These are phyloP conservation scores for Sebastes kiyomatsui DNA, from an alignment of 2,797 vertebrate species.

Conservation along the genomic window DNA sequence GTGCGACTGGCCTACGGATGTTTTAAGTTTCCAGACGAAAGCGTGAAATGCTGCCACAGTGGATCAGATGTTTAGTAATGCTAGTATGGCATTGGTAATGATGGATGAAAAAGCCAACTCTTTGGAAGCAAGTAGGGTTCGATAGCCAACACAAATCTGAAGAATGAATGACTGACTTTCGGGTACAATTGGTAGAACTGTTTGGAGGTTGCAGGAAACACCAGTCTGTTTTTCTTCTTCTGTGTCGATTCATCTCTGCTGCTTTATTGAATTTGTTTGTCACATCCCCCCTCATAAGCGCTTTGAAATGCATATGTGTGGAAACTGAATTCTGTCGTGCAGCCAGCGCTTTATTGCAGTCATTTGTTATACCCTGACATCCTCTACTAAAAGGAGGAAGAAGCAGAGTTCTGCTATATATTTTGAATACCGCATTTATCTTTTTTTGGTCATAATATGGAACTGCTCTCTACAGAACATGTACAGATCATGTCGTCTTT, in stretches of 20 bases:
- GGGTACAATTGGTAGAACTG: not conserved
- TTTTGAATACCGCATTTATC: not conserved
- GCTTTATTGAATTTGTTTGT: slow-evolving; percentile 32
- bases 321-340: slow-evolving; percentile 34
- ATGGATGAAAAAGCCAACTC: not conserved
- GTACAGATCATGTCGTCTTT: not conserved
- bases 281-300: slow-evolving; percentile 7
- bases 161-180: not conserved
- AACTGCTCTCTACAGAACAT: not conserved
- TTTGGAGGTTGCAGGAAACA: not conserved
- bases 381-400: not conserved
- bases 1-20: slow-evolving; percentile 2
- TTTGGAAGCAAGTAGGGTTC: not conserved
- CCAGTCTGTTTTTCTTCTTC: not conserved
- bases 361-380: slow-evolving; percentile 46
- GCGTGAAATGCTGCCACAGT: not conserved
- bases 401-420: not conserved
- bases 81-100: not conserved
- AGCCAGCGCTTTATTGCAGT: slow-evolving; percentile 43
- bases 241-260: slow-evolving; percentile 16
- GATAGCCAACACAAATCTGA: not conserved
- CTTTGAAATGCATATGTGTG: slow-evolving; percentile 36
- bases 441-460: not conserved
- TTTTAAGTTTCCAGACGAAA: slow-evolving; percentile 11
- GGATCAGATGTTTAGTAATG: not conserved